These are phyloP conservation scores for Drosophila kohkoa DNA, from an alignment of 1,140 invertebrate genomes.

Conservation along the genomic window DNA sequence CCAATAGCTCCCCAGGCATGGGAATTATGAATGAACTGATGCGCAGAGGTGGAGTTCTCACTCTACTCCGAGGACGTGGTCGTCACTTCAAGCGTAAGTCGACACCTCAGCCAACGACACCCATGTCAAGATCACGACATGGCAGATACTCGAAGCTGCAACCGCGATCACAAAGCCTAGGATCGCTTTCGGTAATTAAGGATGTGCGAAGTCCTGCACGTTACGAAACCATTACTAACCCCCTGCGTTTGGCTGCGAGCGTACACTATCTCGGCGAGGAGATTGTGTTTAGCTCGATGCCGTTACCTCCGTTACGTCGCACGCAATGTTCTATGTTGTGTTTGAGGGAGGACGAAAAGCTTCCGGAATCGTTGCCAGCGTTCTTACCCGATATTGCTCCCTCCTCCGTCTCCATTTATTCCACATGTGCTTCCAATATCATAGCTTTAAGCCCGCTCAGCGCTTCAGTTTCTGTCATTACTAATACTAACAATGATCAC, in stretches of 20 bases:
- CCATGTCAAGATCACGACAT: slow-evolving; percentile 60
- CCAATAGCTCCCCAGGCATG: slow-evolving; percentile 76
- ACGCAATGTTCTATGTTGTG: slow-evolving; percentile 81
- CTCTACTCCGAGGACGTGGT: slow-evolving; percentile 70
- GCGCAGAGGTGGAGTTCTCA: slow-evolving; percentile 78
- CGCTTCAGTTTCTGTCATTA: slow-evolving; percentile 53
- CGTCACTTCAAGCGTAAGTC: slow-evolving; percentile 81
- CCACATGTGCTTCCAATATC: slow-evolving; percentile 34
- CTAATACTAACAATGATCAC: slow-evolving; percentile 81
- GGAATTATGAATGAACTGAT: slow-evolving; percentile 79
- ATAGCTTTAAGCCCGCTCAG: not conserved
- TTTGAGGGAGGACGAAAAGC: slow-evolving; percentile 65
- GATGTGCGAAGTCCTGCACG: slow-evolving; percentile 70
- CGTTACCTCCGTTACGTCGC: slow-evolving; percentile 62
- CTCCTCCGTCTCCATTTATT: not conserved
- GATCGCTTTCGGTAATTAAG: slow-evolving; percentile 84
- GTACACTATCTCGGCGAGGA: slow-evolving; percentile 72
- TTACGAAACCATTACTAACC: slow-evolving; percentile 83
- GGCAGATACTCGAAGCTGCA: slow-evolving; percentile 72
- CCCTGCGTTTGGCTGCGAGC: slow-evolving; percentile 75
- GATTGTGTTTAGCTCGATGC: slow-evolving; percentile 43
- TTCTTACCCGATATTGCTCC: not conserved
- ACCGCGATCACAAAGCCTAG: slow-evolving; percentile 79
- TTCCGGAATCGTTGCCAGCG: slow-evolving; percentile 34
- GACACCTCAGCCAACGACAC: slow-evolving; percentile 75